Base-by-base conservation (phyloP, 2,797 vertebrate species). In the Sarcoramphus papa region DNA sequence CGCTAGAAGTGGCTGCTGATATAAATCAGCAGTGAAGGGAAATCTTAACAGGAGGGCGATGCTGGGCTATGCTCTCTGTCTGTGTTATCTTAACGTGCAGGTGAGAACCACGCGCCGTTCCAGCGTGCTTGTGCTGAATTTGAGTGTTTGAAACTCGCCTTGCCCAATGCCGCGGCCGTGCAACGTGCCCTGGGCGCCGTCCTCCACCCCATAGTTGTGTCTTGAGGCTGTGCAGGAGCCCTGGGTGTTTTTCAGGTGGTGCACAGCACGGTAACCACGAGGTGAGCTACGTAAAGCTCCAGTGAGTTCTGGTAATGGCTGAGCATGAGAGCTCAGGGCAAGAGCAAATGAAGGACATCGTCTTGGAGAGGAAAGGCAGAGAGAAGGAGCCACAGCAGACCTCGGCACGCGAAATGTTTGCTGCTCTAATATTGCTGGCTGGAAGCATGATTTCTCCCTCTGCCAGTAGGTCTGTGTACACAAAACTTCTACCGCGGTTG, bases 91-190 rank as follows among this genome's bases (percentile, higher is more conserved):
- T 20, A 20, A 57, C 0, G 2, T 7, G 8, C n/a, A 30, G 53
- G 27, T 40, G 47, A 67, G 59, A 33, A 23, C 31, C 59, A 3
- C 0, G 1, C 3, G 1, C 40, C 0, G 0, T 59, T 35, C 33
- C 33, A 17, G 15, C 0, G 0, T 6, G 22, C 20, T 18, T 5
- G 7, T 30, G 57, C 53, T 23, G 33, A 21, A 8, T 76, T 28
- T 11, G 35, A 31, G 43, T 1, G 16, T 41, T 48, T 50, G 25
- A 23, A 57, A 4, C n/a, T 12, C 7, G 0, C 23, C 37, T 47
- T 30, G 5, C 24, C 9, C 14, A 6, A 1, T 0, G 24, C 78
- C n/a, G 73, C 48, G 63, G 31, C 57, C 28, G 0, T 9, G 21
- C 25, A 24, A 1, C 1, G 2, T 15, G 37, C 24, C 56, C 24